Evolutionary conservation across 2,113 vertebrate genomes (phyloP), one percentile per base, ranked within the genome.

Genomic region (Equus przewalskii): DNA sequence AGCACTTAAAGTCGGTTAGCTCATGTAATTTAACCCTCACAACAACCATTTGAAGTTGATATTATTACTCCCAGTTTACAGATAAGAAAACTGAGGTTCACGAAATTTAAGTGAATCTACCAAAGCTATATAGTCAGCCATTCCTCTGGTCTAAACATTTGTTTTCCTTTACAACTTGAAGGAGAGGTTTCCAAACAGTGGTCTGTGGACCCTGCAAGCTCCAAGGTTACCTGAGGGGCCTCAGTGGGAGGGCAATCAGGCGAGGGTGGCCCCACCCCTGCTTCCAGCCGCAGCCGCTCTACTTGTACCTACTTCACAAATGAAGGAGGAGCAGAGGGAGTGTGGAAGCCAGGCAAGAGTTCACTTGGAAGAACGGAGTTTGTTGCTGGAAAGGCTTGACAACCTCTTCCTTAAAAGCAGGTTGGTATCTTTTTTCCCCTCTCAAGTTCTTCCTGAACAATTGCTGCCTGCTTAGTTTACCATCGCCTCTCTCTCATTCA

Each of bases 21-120:
- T 96, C 80, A 64, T 80, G 85, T 89, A 51, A 75, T 36, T 86
- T 69, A 96, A 89, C 54, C 30, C 33, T 96, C 30, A 73, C 46
- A 58, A 60, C 46, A 51, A 79, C 33, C 13, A 51, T 56, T 64
- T 67, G 13, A 65, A 81, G 28, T 41, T 75, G 33, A 56, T 91
- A 83, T 16, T 82, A 92, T 51, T 65, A 62, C 92, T 46, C 46
- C 56, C 19, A 44, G 14, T 49, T 95, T 82, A 41, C 19, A 86
- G 81, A 72, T 56, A 56, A 96, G 44, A 89, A 95, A 95, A 87
- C 18, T 16, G 26, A 49, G 46, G 33, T 73, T 92, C 73, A 75
- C 15, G 49, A 82, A 90, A 56, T 2, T 33, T 84, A 65, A 51
- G 33, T 60, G 22, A 87, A 49, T 30, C 85, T 28, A 88, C 30